Evolutionary conservation across 2,888 invertebrate species (phyloP).

Genomic region (Acanthosepion pharaonis): DNA sequence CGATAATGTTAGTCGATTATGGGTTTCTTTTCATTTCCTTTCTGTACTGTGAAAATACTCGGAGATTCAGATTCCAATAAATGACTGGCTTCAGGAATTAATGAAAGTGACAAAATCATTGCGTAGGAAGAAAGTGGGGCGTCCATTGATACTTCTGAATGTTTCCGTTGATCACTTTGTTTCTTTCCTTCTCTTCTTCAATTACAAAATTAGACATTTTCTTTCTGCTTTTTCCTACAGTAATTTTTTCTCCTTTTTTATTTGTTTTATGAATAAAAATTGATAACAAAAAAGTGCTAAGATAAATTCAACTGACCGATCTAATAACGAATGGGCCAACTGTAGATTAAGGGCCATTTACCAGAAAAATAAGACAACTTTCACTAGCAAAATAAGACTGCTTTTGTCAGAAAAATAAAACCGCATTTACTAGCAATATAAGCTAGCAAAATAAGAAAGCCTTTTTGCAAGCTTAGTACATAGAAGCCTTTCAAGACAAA

Average conservation of each 20-base stretch:
- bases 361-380: too few relatives aligned
- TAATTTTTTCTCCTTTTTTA: background rate
- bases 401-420: too few relatives aligned
- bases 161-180: background rate
- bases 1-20: background rate
- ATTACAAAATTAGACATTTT: background rate
- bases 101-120: constrained; percentile 4
- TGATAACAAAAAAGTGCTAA: background rate
- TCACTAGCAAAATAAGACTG: too few relatives aligned
- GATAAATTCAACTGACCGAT: too few relatives aligned
- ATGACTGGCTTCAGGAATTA: background rate
- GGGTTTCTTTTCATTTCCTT: background rate
- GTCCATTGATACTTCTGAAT: background rate
- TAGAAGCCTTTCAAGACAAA: too few relatives aligned
- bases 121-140: background rate
- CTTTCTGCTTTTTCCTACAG: background rate
- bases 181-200: background rate
- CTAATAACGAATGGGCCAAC: too few relatives aligned
- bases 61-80: background rate
- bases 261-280: background rate
- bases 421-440: too few relatives aligned
- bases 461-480: too few relatives aligned
- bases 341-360: too few relatives aligned
- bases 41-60: background rate
- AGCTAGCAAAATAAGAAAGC: too few relatives aligned